Conservation (phyloP, 2,797 vertebrate species). For the Acomys russatus region DNA sequence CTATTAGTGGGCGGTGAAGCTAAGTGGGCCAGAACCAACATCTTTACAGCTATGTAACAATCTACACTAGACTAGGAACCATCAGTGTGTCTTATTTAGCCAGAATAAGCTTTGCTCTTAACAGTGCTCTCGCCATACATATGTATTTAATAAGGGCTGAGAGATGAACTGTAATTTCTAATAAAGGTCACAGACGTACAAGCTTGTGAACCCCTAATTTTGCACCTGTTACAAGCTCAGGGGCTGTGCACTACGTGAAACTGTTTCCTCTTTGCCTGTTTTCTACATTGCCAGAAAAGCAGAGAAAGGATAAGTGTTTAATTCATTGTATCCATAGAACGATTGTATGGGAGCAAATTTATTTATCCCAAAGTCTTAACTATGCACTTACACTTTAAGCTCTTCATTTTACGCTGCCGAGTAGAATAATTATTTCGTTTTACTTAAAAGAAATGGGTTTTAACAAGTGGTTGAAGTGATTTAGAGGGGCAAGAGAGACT, state of each 20-base stretch:
- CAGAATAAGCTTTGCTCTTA: neutral
- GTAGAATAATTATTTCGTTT: slow-evolving; percentile 3
- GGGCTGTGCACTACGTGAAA: neutral
- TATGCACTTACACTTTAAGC: slow-evolving; percentile 7
- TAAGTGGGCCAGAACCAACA: neutral
- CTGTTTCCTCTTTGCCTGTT: neutral
- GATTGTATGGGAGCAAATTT: neutral
- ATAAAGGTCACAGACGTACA: slow-evolving; percentile 62
- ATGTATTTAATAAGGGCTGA: neutral
- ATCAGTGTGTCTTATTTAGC: neutral
- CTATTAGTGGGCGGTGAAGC: neutral
- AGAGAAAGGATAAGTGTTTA: neutral
- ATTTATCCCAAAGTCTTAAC: slow-evolving; percentile 8
- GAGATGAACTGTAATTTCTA: slow-evolving; percentile 14
- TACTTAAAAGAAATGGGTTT: slow-evolving; percentile 27
- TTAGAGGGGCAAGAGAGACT: neutral
- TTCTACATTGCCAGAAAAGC: slow-evolving; percentile 1
- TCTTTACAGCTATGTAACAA: neutral
- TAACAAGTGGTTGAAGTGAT: neutral
- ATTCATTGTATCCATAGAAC: slow-evolving; percentile 28
- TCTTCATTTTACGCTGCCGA: slow-evolving; percentile 55
- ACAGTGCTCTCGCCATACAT: neutral
- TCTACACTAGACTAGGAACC: neutral
- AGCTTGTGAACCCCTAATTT: slow-evolving; percentile 28
- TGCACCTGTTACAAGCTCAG: neutral